Evolutionary conservation across 2,888 invertebrate genomes (phyloP).

Genomic region (Drosophila parthenogenetica): DNA sequence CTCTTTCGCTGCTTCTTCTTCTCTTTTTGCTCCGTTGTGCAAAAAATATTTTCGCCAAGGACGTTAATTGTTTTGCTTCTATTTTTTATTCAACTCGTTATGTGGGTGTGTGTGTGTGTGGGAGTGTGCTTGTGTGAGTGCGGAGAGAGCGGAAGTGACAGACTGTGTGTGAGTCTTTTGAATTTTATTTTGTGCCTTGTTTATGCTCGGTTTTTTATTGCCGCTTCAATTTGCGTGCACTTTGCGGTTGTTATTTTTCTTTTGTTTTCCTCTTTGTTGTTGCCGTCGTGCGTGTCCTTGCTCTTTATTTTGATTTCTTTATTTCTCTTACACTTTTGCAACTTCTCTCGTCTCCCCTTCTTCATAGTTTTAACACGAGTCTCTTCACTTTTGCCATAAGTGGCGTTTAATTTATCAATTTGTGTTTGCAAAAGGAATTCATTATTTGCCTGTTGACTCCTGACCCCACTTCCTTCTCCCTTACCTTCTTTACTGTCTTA

Average conservation of each 20-base stretch:
- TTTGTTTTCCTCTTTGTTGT: conserved; percentile 26
- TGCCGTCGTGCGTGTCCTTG: conserved; percentile 73
- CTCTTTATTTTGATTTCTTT: conserved; percentile 66
- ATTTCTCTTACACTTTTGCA: conserved; percentile 33
- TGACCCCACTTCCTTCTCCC: not conserved
- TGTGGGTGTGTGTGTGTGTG: conserved; percentile 12
- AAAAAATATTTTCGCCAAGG: conserved; percentile 76
- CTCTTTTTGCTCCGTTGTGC: not conserved
- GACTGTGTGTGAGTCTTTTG: conserved; percentile 51
- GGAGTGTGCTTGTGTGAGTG: conserved; percentile 14
- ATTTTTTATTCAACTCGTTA: conserved; percentile 62
- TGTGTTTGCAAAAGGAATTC: conserved; percentile 76
- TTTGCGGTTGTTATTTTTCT: conserved; percentile 58
- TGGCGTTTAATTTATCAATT: conserved; percentile 81
- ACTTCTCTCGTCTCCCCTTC: conserved; percentile 9
- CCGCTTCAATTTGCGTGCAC: conserved; percentile 76
- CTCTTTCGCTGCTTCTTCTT: conserved; percentile 39
- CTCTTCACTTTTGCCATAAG: conserved; percentile 60
- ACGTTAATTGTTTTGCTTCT: conserved; percentile 82
- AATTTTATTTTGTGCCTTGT: conserved; percentile 73
- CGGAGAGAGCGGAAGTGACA: not conserved
- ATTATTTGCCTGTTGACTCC: conserved; percentile 58
- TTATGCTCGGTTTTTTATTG: conserved; percentile 69
- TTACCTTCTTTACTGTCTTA: not conserved
- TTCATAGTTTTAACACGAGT: conserved; percentile 8